These are phyloP conservation scores for Ruditapes philippinarum DNA, from an alignment of 1,140 invertebrate genomes.

Conservation along the genomic window DNA sequence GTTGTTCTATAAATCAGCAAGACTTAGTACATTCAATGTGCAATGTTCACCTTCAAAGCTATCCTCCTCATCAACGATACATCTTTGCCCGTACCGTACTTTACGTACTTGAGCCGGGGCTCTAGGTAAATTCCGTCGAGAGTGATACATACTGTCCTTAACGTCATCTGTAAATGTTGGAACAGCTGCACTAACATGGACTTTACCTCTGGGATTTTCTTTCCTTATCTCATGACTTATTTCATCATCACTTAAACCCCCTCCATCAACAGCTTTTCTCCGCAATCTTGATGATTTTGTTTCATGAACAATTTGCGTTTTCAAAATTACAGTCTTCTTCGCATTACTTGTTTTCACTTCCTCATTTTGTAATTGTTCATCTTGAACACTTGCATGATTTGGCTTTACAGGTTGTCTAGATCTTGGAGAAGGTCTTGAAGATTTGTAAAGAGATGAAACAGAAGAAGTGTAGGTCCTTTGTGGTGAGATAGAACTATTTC, in stretches of 20 bases:
- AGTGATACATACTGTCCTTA: background rate
- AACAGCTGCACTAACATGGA: background rate
- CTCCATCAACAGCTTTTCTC: background rate
- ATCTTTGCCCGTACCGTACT: constrained; percentile 30
- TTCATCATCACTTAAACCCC: background rate
- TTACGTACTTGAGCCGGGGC: constrained; percentile 12
- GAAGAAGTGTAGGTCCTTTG: background rate
- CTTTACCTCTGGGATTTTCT: background rate
- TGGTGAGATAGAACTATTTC: constrained; percentile 27
- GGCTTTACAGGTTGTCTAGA: background rate
- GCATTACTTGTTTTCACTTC: background rate
- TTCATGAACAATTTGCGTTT: background rate
- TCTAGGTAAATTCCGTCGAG: constrained; percentile 30
- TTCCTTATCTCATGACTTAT: background rate
- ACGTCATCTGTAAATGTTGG: background rate
- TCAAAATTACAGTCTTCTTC: background rate
- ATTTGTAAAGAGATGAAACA: background rate
- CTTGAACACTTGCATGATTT: background rate
- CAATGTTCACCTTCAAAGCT: background rate
- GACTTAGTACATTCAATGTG: background rate
- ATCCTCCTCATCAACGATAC: background rate
- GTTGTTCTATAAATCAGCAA: no score
- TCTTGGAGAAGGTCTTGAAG: background rate
- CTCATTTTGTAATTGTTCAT: background rate
- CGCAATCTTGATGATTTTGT: constrained; percentile 26